Evolutionary conservation across 1,140 invertebrate genomes (phyloP), one percentile per base, ranked within the genome.

Genomic region (Lepidurus packardi): DNA sequence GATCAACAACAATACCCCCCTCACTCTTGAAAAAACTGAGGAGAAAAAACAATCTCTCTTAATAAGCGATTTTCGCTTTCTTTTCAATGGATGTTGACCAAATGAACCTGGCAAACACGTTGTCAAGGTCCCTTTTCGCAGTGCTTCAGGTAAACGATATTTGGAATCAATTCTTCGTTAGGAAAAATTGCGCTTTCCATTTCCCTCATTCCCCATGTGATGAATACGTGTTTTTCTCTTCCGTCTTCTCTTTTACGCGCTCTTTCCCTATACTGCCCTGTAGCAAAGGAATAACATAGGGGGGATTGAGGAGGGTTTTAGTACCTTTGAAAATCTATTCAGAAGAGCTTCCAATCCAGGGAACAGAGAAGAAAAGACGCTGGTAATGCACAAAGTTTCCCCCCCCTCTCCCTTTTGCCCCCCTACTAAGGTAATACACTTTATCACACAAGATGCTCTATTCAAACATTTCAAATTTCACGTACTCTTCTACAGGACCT

Each of bases 311-410:
- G 34, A 34, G 3, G 3, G 34, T 34, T 34, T 34, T 34, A 65
- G 53, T 65, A 65, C 53, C 53, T 65, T 65, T 65, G 7, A 21
- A 65, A 65, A n/a, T 65, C 21, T 21, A n/a, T 65, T 65, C 21
- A 21, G 21, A 65, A n/a, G 16, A n/a, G 53, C 16, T 65, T 65
- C 16, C 53, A 65, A 65, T 65, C 3, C 16, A 16, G 53, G 13
- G 53, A 65, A 21, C 53, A 16, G 53, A 65, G 53, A 65, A 9
- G 53, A 65, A 65, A 65, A 65, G 53, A 65, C 21, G 53, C 53
- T 65, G 21, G 21, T 16, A 16, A 47, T n/a, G 53, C 16, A 65
- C 4, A 21, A 13, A 65, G 53, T 65, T 65, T 65, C 53, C 16
- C 45, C 21, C 53, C 45, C 21, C 53, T 21, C 53, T 21, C 53